Base-by-base conservation (phyloP, 1,140 invertebrate species). In the Drosophila baimaii region DNA sequence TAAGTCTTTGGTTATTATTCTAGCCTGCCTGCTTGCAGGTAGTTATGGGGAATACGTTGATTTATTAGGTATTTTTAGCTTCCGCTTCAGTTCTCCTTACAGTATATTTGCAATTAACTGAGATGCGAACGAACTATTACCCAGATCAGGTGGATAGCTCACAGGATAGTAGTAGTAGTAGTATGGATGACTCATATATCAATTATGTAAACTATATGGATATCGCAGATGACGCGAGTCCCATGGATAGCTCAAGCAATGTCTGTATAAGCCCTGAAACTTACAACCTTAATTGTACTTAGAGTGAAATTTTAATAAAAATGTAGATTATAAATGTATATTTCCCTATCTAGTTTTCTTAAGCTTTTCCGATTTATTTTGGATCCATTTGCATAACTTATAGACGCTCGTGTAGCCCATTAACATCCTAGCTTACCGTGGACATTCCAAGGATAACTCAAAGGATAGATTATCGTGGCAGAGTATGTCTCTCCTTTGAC, bases 381-480 rank as follows among this genome's bases (percentile, higher is more conserved):
- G 5, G 5, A 27, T 27, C 27, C 27, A n/a, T n/a, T n/a, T n/a
- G n/a, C n/a, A n/a, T n/a, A n/a, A n/a, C n/a, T n/a, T n/a, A n/a
- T n/a, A n/a, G n/a, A n/a, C n/a, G n/a, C n/a, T n/a, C n/a, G n/a
- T n/a, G n/a, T n/a, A n/a, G n/a, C n/a, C n/a, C n/a, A n/a, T n/a
- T n/a, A n/a, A n/a, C n/a, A n/a, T n/a, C n/a, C n/a, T n/a, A n/a
- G n/a, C n/a, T n/a, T n/a, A 33, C 49, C 49, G 0, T 41, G 4
- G 21, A 23, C 15, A 61, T 41, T 61, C 19, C 25, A 61, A 21
- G 52, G 19, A 41, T 29, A 61, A 17, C 55, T 23, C 33, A 63
- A 63, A 59, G 54, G 10, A n/a, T 2, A 33, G 17, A 6, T 13
- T 9, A 33, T 9, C 13, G 29, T 9, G 0, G 49, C 29, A 5